A percentile compares a stretch with the other conserved stretches of the same genome.
These are phyloP conservation scores for Abrostola tripartita DNA, from an alignment of 2,888 invertebrate genomes.

Conservation along the genomic window DNA sequence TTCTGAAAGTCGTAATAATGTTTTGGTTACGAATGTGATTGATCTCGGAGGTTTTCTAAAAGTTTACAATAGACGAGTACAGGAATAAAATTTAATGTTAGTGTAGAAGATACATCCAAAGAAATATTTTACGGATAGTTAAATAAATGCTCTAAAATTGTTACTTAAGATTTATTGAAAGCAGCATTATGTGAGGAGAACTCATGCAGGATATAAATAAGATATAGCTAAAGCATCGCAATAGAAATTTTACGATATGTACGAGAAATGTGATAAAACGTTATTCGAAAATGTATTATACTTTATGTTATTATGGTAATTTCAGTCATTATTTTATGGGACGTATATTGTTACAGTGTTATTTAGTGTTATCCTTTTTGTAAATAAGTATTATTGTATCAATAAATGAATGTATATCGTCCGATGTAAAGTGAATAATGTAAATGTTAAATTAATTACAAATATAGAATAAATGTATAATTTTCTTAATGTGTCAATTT, in stretches of 20 bases:
- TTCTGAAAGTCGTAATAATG: slow-evolving; percentile 20
- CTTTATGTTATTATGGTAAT: slow-evolving; percentile 63
- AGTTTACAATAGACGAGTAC: slow-evolving; percentile 22
- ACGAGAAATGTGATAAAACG: slow-evolving; percentile 69
- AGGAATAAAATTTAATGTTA: slow-evolving; percentile 36
- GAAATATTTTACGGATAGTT: slow-evolving; percentile 45
- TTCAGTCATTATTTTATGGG: slow-evolving; percentile 80
- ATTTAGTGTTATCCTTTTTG: slow-evolving; percentile 71
- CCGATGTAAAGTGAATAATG: slow-evolving; percentile 51
- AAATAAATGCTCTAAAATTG: slow-evolving; percentile 42
- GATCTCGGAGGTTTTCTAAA: background rate
- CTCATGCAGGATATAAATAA: slow-evolving; percentile 56
- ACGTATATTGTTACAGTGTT: slow-evolving; percentile 70
- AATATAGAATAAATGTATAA: slow-evolving; percentile 49
- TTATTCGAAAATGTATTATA: slow-evolving; percentile 64
- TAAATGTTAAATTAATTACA: slow-evolving; percentile 46
- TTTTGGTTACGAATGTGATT: background rate
- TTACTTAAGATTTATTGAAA: slow-evolving; percentile 49
- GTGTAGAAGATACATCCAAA: slow-evolving; percentile 49
- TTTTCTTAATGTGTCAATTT: slow-evolving; percentile 35
- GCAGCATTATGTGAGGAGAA: slow-evolving; percentile 39
- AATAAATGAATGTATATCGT: slow-evolving; percentile 56
- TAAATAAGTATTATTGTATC: slow-evolving; percentile 68
- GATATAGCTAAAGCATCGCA: slow-evolving; percentile 64
- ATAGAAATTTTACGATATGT: slow-evolving; percentile 68